phyloP scores from a whole-genome alignment of 2,888 invertebrate species.

The Bhutanitis thaidina region DNA sequence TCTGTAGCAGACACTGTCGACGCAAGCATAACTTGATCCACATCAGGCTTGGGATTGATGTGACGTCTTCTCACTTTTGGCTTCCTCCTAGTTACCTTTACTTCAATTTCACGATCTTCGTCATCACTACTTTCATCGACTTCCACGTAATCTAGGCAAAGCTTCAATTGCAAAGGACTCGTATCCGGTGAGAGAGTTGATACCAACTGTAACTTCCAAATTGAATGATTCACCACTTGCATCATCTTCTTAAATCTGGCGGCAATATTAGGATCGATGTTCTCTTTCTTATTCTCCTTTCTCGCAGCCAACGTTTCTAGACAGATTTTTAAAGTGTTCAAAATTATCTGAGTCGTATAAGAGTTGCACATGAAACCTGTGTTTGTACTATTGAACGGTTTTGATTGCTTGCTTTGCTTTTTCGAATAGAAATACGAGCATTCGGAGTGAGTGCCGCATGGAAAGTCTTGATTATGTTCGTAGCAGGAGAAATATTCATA shows the following conservation, averaged over 20 bases:
- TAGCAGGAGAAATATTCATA: slow-evolving; percentile 81
- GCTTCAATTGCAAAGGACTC: slow-evolving; percentile 59
- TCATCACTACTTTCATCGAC: slow-evolving; percentile 71
- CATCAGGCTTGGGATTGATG: slow-evolving; percentile 57
- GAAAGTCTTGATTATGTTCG: slow-evolving; percentile 65
- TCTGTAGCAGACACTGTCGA: slow-evolving; percentile 59
- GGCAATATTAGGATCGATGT: slow-evolving; percentile 39
- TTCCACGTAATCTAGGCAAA: slow-evolving; percentile 70
- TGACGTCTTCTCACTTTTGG: slow-evolving; percentile 56
- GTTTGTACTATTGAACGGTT: slow-evolving; percentile 43
- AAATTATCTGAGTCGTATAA: slow-evolving; percentile 78
- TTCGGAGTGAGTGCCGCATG: slow-evolving; percentile 69
- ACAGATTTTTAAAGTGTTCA: slow-evolving; percentile 78
- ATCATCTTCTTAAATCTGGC: slow-evolving; percentile 53
- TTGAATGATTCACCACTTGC: slow-evolving; percentile 82
- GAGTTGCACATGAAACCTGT: slow-evolving; percentile 81
- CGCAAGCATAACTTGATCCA: slow-evolving; percentile 56
- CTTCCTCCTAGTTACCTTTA: slow-evolving; percentile 56
- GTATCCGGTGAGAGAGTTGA: slow-evolving; percentile 74
- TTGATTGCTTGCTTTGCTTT: slow-evolving; percentile 48
- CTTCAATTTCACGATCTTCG: slow-evolving; percentile 56
- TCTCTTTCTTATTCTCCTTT: slow-evolving; percentile 51
- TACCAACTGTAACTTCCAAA: slow-evolving; percentile 87
- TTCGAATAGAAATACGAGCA: slow-evolving; percentile 74
- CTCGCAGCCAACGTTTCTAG: slow-evolving; percentile 57